Evolutionary conservation across 1,140 invertebrate genomes (phyloP), one percentile per base, ranked within the genome.

Genomic region (Drosophila mojavensis): DNA sequence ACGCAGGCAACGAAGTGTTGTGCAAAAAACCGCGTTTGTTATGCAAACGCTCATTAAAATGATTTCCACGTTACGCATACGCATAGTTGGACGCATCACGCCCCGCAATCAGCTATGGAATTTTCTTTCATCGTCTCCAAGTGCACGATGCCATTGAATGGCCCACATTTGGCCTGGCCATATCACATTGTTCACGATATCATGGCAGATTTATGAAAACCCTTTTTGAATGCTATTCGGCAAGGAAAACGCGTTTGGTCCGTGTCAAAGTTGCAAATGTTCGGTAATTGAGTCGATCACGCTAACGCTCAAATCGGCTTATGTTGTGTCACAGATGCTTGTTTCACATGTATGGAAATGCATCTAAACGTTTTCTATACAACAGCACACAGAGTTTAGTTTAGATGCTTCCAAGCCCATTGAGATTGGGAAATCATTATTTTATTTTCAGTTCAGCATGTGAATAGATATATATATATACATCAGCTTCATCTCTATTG

Each of bases 11-110:
- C 11, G 59, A 58, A 62, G 59, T 53, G 61, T 45, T 28, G 28
- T 59, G 69, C 51, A 20, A 75, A 81, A 84, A 82, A 73, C 83
- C 82, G 64, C 83, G 78, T 88, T 86, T 86, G 82, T 88, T 86
- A 86, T 86, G 82, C 72, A 88, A 86, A 79, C 72, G 79, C 76
- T 86, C 83, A 86, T 86, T 88, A 88, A 82, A 86, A 86, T 86
- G 72, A 88, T 88, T 79, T 60, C 82, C 67, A 47, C 70, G 71
- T 88, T 88, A 88, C 75, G 75, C 64, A 88, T 86, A 79, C 83
- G 79, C 79, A 77, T 56, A 81, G 82, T 82, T 79, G 75, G 75
- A 50, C 67, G 36, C 28, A 17, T 28, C 26, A 4, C 5, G 30
- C 50, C 58, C 43, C 17, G 20, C 11, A 24, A 4, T 45, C 63